Evolutionary conservation across 2,113 vertebrate genomes (phyloP).

Genomic region (Sardina pilchardus): DNA sequence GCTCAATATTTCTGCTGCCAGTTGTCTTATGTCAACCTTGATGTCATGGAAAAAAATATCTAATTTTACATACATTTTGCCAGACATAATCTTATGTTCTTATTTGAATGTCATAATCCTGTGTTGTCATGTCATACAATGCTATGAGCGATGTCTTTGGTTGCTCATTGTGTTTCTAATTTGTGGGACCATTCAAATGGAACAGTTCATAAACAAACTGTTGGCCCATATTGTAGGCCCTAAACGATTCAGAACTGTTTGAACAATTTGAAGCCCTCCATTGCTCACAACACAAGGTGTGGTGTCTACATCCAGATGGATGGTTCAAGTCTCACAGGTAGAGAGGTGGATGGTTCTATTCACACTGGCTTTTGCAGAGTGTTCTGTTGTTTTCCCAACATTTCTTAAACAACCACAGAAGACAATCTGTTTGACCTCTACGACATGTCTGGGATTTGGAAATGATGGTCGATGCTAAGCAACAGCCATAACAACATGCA

Average conservation of each 20-base stretch:
- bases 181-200: no score
- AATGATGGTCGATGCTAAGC: background rate
- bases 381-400: background rate
- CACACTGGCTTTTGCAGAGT: background rate
- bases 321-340: background rate
- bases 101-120: no score
- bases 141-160: no score
- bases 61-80: no score
- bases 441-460: background rate
- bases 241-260: no score
- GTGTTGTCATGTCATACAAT: no score
- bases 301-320: background rate
- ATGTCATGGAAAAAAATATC: no score
- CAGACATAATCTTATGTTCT: no score
- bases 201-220: no score
- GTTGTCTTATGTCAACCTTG: background rate
- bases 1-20: background rate
- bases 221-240: no score
- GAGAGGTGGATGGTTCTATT: background rate
- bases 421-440: background rate
- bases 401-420: background rate
- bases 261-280: no score
- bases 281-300: background rate
- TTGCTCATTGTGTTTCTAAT: no score
- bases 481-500: background rate